These are phyloP conservation scores for Xenotilapia longispinis DNA, from an alignment of 2,113 vertebrate genomes.

Conservation along the genomic window DNA sequence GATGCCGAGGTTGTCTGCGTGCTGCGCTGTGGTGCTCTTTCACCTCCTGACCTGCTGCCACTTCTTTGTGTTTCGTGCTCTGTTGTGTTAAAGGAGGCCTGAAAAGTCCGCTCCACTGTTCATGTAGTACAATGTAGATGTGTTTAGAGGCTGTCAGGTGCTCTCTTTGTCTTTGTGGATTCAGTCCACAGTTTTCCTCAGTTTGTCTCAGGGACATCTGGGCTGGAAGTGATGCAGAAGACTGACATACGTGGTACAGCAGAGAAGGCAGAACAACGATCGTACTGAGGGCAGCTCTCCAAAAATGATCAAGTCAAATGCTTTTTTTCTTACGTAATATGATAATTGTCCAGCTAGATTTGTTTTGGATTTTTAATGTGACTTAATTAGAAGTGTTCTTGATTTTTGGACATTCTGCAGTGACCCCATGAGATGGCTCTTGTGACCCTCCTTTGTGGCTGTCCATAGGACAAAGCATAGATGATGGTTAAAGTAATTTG, in stretches of 20 bases:
- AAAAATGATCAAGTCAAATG: neutral
- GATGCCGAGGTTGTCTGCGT: neutral
- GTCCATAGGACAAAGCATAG: neutral
- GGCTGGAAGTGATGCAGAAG: neutral
- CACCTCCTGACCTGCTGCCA: neutral
- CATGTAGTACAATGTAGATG: neutral
- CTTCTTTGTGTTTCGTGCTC: neutral
- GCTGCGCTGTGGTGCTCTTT: neutral
- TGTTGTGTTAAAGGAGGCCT: neutral
- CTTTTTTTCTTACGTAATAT: neutral
- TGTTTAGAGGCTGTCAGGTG: neutral
- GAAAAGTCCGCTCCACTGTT: neutral
- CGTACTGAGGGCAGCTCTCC: neutral
- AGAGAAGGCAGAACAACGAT: neutral
- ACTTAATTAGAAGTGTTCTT: neutral
- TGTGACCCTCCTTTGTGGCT: neutral
- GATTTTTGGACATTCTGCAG: neutral
- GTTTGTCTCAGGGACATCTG: neutral
- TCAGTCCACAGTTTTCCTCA: neutral
- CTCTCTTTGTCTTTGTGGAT: neutral
- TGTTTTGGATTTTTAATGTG: neutral
- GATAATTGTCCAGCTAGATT: neutral
- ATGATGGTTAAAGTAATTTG: neutral
- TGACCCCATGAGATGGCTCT: rapidly evolving
- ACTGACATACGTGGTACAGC: neutral